Conservation (phyloP, 1,140 invertebrate species). For the Drosophila nigrodunni region DNA sequence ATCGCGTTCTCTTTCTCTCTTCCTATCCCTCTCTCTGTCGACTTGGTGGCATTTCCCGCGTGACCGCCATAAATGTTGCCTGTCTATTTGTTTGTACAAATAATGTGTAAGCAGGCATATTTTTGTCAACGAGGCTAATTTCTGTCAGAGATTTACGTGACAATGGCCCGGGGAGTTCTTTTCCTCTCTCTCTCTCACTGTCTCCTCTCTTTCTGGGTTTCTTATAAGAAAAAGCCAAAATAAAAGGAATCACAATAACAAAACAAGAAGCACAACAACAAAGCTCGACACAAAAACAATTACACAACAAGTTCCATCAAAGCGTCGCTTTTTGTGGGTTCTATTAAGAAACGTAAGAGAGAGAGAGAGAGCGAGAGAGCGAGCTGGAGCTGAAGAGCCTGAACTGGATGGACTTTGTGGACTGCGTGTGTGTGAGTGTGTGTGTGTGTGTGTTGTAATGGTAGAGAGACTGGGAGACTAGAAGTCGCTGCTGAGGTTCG, state of each 20-base stretch:
- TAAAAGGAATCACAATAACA: conserved; percentile 39
- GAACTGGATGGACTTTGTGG: conserved; percentile 22
- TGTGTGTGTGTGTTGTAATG: no score
- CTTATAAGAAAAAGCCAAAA: conserved; percentile 21
- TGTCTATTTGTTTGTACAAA: conserved; percentile 78
- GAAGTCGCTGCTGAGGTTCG: conserved; percentile 35
- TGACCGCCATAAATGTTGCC: conserved; percentile 54
- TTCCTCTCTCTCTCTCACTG: background rate
- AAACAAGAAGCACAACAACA: conserved; percentile 17
- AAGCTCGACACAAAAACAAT: conserved; percentile 72
- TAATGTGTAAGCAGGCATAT: conserved; percentile 83
- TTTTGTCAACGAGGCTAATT: conserved; percentile 81
- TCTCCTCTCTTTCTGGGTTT: background rate
- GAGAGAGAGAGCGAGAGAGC: background rate
- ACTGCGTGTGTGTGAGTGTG: no score
- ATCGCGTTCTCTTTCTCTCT: no score
- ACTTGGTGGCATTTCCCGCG: conserved; percentile 14
- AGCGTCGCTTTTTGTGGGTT: conserved; percentile 40
- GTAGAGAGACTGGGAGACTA: conserved; percentile 17
- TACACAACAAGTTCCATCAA: conserved; percentile 73
- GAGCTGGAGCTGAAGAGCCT: no score
- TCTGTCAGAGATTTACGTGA: conserved; percentile 80
- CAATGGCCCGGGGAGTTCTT: conserved; percentile 56
- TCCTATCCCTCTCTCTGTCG: background rate
- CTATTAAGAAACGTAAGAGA: background rate